Evolutionary conservation across 2,797 vertebrate genomes (phyloP), one percentile per base, ranked within the genome.

Genomic region (Denticeps clupeoides): DNA sequence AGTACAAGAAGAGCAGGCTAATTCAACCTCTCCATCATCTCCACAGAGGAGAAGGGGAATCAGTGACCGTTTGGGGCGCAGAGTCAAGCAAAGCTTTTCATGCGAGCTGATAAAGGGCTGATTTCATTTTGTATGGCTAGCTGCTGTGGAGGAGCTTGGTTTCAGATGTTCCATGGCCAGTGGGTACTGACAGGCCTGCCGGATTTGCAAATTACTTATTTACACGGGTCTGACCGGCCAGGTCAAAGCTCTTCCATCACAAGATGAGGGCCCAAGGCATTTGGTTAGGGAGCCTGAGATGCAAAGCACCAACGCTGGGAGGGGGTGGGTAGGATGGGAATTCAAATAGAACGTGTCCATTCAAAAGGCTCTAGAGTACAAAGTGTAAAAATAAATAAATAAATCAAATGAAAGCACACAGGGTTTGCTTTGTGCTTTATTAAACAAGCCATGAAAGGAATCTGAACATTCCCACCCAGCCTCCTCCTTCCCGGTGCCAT

Each of bases 31-130:
- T 59, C 58, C 59, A 46, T 68, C 69, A 49, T 74, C n/a, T 71
- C 75, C 75, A 73, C 62, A 56, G 65, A 60, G 63, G 53, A 48
- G 61, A 79, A 75, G 74, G 70, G 75, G 73, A 74, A 77, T 41
- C 44, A 67, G 68, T 63, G 59, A 67, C 70, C 77, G n/a, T n/a
- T n/a, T n/a, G n/a, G n/a, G n/a, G n/a, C n/a, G n/a, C n/a, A n/a
- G n/a, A n/a, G n/a, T n/a, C n/a, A n/a, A n/a, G n/a, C n/a, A n/a
- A n/a, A n/a, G n/a, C n/a, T n/a, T n/a, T n/a, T n/a, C n/a, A n/a
- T n/a, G n/a, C n/a, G n/a, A n/a, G n/a, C n/a, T n/a, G n/a, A n/a
- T n/a, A n/a, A n/a, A n/a, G n/a, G n/a, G n/a, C n/a, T n/a, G n/a
- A n/a, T n/a, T n/a, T n/a, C n/a, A n/a, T n/a, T n/a, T n/a, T n/a